Evolutionary conservation across 2,888 invertebrate species (phyloP).

Genomic region (Resseliella maxima): DNA sequence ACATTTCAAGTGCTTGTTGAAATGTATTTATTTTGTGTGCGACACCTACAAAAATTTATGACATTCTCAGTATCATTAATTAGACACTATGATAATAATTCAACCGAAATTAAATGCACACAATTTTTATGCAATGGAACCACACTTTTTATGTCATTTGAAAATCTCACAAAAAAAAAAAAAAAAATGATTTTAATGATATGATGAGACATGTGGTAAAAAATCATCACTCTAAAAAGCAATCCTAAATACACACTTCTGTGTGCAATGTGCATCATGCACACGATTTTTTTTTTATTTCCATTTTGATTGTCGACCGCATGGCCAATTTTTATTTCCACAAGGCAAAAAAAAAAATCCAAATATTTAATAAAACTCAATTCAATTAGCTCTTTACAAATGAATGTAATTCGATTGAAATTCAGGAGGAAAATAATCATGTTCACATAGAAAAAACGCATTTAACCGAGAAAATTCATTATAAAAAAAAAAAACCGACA

Average conservation of each 20-base stretch:
- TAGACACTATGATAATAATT: background rate
- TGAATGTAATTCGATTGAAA: conserved; percentile 47
- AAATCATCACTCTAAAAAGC: background rate
- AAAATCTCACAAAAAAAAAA: background rate
- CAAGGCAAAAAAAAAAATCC: background rate
- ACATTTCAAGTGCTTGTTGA: conserved; percentile 46
- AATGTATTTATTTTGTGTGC: background rate
- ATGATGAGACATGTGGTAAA: background rate
- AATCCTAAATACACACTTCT: conserved; percentile 9
- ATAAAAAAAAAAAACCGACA: background rate
- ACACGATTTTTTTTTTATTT: background rate
- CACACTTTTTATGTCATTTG: background rate
- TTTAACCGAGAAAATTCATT: background rate
- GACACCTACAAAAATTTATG: background rate
- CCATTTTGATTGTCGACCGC: background rate
- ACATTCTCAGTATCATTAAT: background rate
- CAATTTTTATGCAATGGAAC: background rate
- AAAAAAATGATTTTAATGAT: background rate
- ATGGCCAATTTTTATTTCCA: background rate
- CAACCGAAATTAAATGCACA: too few species aligned
- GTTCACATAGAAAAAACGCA: background rate
- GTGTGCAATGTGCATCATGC: too few species aligned
- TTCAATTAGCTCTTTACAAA: background rate
- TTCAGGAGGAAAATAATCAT: conserved; percentile 49
- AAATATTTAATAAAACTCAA: background rate